Conservation (phyloP, 1,140 invertebrate genomes). For the Zophobas morio region DNA sequence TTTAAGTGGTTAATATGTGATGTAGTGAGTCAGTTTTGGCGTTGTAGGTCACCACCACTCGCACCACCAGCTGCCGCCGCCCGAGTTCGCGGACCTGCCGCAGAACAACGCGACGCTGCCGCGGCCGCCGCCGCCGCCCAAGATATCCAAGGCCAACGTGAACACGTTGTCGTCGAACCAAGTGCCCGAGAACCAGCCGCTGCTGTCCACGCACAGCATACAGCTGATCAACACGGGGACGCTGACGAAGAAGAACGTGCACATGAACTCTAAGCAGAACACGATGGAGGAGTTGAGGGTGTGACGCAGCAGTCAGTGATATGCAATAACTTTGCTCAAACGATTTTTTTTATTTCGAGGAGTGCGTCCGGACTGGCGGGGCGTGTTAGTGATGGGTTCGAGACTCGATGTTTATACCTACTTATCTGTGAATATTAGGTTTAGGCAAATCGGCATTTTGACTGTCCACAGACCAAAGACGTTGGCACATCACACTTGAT, state of each 20-base stretch:
- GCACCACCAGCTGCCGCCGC: conserved; percentile 83
- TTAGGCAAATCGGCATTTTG: conserved; percentile 16
- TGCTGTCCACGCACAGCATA: conserved; percentile 76
- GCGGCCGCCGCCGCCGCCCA: conserved; percentile 82
- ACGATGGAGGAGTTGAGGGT: conserved; percentile 85
- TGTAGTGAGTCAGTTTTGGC: too few species aligned
- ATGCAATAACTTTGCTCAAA: conserved; percentile 60
- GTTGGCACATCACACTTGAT: background rate
- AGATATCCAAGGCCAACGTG: conserved; percentile 76
- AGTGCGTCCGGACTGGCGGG: background rate
- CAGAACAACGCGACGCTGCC: conserved; percentile 78
- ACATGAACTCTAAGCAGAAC: conserved; percentile 74
- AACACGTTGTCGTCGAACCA: conserved; percentile 74
- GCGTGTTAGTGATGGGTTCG: background rate
- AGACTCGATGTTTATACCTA: conserved; percentile 47
- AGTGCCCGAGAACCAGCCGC: conserved; percentile 74
- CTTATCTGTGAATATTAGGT: conserved; percentile 44
- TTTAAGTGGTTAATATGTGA: too few species aligned
- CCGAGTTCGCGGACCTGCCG: conserved; percentile 82
- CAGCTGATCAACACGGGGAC: conserved; percentile 79
- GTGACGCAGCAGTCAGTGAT: conserved; percentile 73
- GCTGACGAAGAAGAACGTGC: conserved; percentile 78
- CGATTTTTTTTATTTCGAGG: conserved; percentile 52
- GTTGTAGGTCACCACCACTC: conserved; percentile 74
- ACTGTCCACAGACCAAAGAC: conserved; percentile 20